Conservation (phyloP, 2,113 vertebrate species). For the Prolemur simus region DNA sequence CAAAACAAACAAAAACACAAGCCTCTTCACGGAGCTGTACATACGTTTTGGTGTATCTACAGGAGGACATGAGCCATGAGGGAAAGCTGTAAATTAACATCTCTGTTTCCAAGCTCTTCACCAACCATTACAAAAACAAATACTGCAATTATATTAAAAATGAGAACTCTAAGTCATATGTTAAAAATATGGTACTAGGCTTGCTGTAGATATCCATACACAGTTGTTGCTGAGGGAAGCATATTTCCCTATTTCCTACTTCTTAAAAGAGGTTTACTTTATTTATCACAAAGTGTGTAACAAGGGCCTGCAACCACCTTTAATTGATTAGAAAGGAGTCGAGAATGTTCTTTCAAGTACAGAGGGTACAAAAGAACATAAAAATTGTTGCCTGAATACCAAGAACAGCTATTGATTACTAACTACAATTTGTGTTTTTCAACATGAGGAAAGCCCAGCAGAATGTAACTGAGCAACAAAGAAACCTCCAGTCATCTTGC, state of each 20-base stretch:
- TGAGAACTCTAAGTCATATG: background rate
- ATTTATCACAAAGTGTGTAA: background rate
- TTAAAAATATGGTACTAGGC: background rate
- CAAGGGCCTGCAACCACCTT: background rate
- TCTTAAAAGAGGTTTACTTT: background rate
- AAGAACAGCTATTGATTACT: background rate
- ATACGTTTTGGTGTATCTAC: background rate
- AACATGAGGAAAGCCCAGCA: background rate
- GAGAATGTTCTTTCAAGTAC: conserved; percentile 31
- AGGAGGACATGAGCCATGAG: background rate
- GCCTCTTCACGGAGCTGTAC: background rate
- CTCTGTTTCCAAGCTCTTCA: conserved; percentile 22
- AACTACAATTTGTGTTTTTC: conserved; percentile 41
- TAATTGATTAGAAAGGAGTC: conserved; percentile 37
- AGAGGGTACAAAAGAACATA: background rate
- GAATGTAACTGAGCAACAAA: background rate
- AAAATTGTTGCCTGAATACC: conserved; percentile 9
- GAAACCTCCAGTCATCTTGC: background rate
- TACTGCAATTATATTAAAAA: background rate
- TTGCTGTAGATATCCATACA: background rate
- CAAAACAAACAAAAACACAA: background rate
- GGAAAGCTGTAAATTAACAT: background rate
- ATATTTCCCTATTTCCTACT: background rate
- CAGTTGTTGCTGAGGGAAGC: background rate
- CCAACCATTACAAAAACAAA: background rate